phyloP scores from a whole-genome alignment of 1,140 invertebrate species.

The Drosophila jambulina region DNA sequence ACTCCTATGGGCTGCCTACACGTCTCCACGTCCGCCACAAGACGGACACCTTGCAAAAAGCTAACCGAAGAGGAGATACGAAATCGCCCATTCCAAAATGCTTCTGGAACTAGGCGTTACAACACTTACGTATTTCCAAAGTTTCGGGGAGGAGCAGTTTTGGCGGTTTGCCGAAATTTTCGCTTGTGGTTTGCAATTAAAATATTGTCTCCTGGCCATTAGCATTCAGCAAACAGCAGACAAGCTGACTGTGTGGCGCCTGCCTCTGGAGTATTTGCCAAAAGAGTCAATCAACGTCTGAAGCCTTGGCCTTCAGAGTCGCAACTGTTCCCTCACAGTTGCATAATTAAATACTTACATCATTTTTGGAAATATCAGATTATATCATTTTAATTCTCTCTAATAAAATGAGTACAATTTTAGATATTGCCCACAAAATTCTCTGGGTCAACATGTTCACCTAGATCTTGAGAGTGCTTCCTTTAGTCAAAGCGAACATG shows the following conservation, averaged over 20 bases:
- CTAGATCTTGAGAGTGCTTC: constrained; percentile 35
- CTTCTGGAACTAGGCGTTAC: constrained; percentile 38
- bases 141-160: neutral
- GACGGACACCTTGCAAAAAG: constrained; percentile 53
- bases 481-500: constrained; percentile 25
- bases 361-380: neutral
- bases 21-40: constrained; percentile 43
- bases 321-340: too few relatives aligned
- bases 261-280: constrained; percentile 13
- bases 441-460: constrained; percentile 40
- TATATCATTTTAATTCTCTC: too few relatives aligned
- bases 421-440: too few relatives aligned
- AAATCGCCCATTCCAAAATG: constrained; percentile 22
- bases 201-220: constrained; percentile 27
- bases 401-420: too few relatives aligned
- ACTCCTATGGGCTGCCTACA: constrained; percentile 27
- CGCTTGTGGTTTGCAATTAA: constrained; percentile 25
- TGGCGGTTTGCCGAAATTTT: constrained; percentile 5
- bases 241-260: constrained; percentile 28
- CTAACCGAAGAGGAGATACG: constrained; percentile 10
- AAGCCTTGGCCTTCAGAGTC: constrained; percentile 32
- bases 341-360: constrained; percentile 16
- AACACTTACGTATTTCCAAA: constrained; percentile 8
- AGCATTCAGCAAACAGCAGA: constrained; percentile 31
- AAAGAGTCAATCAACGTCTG: constrained; percentile 9